These are phyloP conservation scores for Varanus komodoensis DNA, from an alignment of 2,113 vertebrate species.

Conservation along the genomic window DNA sequence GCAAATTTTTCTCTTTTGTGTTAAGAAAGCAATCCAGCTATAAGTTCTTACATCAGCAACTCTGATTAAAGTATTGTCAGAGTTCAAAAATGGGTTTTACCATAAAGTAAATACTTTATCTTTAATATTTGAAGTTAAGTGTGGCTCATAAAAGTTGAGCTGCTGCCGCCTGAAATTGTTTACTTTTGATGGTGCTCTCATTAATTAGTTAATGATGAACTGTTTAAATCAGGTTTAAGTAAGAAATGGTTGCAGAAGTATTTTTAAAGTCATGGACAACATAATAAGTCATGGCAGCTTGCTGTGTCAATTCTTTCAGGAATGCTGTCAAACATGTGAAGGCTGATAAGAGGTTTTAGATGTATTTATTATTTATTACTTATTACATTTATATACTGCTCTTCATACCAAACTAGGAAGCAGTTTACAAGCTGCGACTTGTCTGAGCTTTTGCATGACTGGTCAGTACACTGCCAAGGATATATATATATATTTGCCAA, in stretches of 20 bases:
- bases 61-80: neutral
- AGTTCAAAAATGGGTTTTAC: neutral
- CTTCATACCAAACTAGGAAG: too few species aligned
- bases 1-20: neutral
- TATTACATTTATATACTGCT: too few species aligned
- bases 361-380: too few species aligned
- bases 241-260: neutral
- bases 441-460: too few species aligned
- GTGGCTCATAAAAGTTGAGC: neutral
- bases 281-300: too few species aligned
- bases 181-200: neutral
- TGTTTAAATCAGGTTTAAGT: neutral
- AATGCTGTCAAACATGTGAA: neutral
- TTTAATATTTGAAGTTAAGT: neutral
- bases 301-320: neutral
- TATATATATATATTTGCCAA: too few species aligned
- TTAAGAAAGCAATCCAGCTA: neutral
- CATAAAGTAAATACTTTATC: neutral
- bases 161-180: neutral
- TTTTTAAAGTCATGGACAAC: neutral
- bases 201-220: neutral
- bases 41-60: neutral
- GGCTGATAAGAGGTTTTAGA: slow-evolving; percentile 23
- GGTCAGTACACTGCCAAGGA: too few species aligned
- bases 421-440: too few species aligned